phyloP scores from a whole-genome alignment of 2,888 invertebrate species.

The Onchidella celtica region DNA sequence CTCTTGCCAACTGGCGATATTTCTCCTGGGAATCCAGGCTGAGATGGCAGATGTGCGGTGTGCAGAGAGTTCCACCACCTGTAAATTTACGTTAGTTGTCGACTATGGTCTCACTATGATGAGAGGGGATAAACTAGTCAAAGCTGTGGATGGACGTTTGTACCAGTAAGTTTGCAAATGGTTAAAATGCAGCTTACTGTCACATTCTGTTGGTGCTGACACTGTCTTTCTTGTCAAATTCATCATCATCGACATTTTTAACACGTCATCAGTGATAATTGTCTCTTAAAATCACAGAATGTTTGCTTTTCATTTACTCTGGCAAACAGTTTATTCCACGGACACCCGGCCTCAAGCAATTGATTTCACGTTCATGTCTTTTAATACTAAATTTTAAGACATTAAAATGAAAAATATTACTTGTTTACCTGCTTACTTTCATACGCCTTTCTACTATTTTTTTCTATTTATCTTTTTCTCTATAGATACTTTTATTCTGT shows the following conservation, averaged over 20 bases:
- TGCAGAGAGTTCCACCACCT: background rate
- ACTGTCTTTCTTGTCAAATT: background rate
- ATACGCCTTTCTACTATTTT: too few relatives aligned
- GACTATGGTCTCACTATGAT: conserved; percentile 37
- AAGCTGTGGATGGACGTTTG: background rate
- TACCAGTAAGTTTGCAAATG: conserved; percentile 5
- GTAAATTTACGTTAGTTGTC: conserved; percentile 3
- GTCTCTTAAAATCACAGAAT: too few relatives aligned
- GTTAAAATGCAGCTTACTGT: background rate
- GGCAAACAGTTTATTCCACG: too few relatives aligned
- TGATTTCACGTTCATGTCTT: too few relatives aligned
- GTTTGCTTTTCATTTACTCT: too few relatives aligned
- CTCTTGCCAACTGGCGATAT: background rate
- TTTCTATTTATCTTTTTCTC: too few relatives aligned
- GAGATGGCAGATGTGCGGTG: background rate
- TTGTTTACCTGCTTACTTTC: too few relatives aligned
- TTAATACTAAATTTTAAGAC: too few relatives aligned
- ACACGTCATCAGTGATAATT: too few relatives aligned
- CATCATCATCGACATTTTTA: background rate
- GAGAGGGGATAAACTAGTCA: background rate
- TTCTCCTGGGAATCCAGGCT: background rate
- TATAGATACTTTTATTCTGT: too few relatives aligned
- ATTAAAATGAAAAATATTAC: too few relatives aligned
- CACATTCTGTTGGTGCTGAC: background rate
- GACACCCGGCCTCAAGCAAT: too few relatives aligned